Evolutionary conservation across 2,113 vertebrate genomes (phyloP).

Genomic region (Oryctolagus cuniculus): mOryCun1.1 NC_091442.1:56066001-56066500

Average conservation of each 20-base stretch:
- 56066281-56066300: not conserved
- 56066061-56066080: no score
- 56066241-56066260: not conserved
- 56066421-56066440: not conserved
- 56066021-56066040: no score
- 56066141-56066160: not conserved
- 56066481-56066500: slow-evolving; percentile 44
- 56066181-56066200: not conserved
- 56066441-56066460: not conserved
- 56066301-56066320: not conserved
- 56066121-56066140: not conserved
- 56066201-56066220: not conserved
- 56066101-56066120: no score
- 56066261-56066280: not conserved
- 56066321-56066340: not conserved
- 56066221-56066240: not conserved
- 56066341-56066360: slow-evolving; percentile 56
- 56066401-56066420: slow-evolving; percentile 80
- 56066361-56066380: not conserved
- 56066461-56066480: not conserved
- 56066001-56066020: no score
- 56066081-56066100: no score
- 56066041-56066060: no score
- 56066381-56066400: slow-evolving; percentile 4
- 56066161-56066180: not conserved